Evolutionary conservation across 53 echinoderm and acorn worm genomes (phyloP), one percentile per base, ranked within the genome.

Genomic region (Paracentrotus lividus): DNA sequence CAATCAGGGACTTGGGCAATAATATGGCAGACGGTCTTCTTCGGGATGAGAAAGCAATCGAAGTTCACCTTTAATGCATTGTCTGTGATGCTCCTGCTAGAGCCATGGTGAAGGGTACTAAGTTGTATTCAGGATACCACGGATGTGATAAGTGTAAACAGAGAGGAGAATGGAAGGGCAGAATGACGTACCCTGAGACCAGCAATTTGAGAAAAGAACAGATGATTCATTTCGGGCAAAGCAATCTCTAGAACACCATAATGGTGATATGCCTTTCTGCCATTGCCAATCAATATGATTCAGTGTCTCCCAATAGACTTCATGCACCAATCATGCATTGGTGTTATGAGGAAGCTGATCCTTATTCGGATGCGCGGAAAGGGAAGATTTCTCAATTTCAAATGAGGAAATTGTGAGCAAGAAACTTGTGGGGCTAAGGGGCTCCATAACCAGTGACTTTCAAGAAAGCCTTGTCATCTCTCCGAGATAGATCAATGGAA

Each of bases 291-390:
- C 55, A 94, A 94, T 44, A 96, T 96, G 95, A 89, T 96, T 9
- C 81, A 95, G 34, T 45, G 43, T 5, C 95, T 95, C 32, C 96
- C 96, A 53, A 9, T 95, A 1, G 94, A 95, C 85, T 95, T 92
- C 76, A 96, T 96, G 95, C 95, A 95, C 51, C 92, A 93, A 67
- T 94, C 94, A 12, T 95, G 95, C 75, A 87, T 95, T 23, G 95
- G 95, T 29, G 94, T 94, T 2, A 91, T 95, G 85, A 67, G 88
- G 43, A 85, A 91, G 58, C 51, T 96, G n/a, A 33, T 96, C 16
- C 89, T 93, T 10, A 67, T 95, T 76, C 95, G 96, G 96, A 95
- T 44, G 53, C 84, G 93, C n/a, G 8, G 24, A n/a, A 23, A 72
- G 72, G 36, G 33, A 8, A 6, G 38, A 12, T 10, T 12, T 9